Evolutionary conservation across 2,797 vertebrate species (phyloP).

Genomic region (Catamblyrhynchus diadema): DNA sequence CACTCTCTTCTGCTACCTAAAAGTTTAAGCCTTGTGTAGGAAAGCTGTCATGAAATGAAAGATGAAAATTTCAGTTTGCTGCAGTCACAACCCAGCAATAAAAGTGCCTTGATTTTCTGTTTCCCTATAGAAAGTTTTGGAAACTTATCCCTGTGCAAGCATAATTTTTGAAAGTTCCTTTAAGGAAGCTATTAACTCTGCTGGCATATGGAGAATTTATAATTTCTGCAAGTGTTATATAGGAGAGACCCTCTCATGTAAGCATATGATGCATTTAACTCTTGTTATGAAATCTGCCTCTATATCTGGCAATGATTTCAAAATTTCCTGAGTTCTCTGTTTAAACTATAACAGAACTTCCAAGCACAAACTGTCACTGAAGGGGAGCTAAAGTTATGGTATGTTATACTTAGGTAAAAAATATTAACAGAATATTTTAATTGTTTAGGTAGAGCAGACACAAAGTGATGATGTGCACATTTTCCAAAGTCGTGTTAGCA

Average conservation of each 20-base stretch:
- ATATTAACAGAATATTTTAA: constrained; percentile 13
- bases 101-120: not conserved
- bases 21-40: not conserved
- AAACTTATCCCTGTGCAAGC: not conserved
- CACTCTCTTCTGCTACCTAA: not conserved
- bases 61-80: not conserved
- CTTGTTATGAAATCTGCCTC: constrained; percentile 34
- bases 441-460: not conserved
- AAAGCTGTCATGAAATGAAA: not conserved
- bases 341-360: constrained; percentile 15
- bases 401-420: constrained; percentile 24
- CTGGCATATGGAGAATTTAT: constrained; percentile 48
- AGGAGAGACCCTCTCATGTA: constrained; percentile 33
- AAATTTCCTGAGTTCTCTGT: constrained; percentile 39
- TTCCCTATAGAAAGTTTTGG: constrained; percentile 10
- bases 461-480: not conserved
- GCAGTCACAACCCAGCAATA: not conserved
- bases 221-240: constrained; percentile 49
- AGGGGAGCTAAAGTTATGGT: not conserved
- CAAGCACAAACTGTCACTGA: not conserved
- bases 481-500: not conserved
- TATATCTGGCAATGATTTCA: constrained; percentile 44
- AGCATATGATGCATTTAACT: constrained; percentile 48
- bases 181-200: constrained; percentile 38
- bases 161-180: not conserved